These are phyloP conservation scores for Drosophila chauvacae DNA, from an alignment of 1,140 invertebrate species.

Conservation along the genomic window DNA sequence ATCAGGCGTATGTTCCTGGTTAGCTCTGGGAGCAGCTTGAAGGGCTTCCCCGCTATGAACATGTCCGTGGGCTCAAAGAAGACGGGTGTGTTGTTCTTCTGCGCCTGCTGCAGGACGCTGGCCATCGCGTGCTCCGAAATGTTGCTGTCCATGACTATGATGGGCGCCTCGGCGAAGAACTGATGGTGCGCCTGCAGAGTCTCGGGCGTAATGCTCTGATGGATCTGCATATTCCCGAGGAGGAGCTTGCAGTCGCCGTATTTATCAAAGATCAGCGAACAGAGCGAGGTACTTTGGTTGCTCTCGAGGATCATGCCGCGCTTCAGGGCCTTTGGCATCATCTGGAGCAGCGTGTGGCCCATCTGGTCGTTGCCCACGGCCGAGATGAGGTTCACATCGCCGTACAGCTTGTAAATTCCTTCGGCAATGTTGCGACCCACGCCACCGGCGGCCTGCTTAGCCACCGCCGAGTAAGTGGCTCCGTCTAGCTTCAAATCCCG, in stretches of 20 bases:
- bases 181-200: constrained; percentile 86
- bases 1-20: constrained; percentile 86
- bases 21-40: constrained; percentile 67
- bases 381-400: constrained; percentile 90
- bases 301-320: constrained; percentile 82
- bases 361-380: constrained; percentile 90
- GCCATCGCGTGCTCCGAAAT: constrained; percentile 88
- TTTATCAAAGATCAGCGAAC: constrained; percentile 89
- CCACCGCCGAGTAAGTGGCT: constrained; percentile 89
- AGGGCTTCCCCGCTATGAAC: constrained; percentile 86
- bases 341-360: constrained; percentile 85
- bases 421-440: constrained; percentile 97
- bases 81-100: constrained; percentile 87
- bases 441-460: constrained; percentile 90
- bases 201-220: constrained; percentile 88
- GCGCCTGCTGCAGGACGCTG: constrained; percentile 87
- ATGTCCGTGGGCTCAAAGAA: constrained; percentile 90
- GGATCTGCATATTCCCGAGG: constrained; percentile 93
- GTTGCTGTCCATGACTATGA: constrained; percentile 94
- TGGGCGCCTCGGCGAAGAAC: constrained; percentile 86
- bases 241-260: constrained; percentile 91
- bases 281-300: constrained; percentile 88
- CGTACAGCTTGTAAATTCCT: constrained; percentile 90
- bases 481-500: constrained; percentile 89
- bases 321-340: constrained; percentile 75